Conservation (phyloP, 2,113 vertebrate genomes). For the Eretmochelys imbricata region DNA sequence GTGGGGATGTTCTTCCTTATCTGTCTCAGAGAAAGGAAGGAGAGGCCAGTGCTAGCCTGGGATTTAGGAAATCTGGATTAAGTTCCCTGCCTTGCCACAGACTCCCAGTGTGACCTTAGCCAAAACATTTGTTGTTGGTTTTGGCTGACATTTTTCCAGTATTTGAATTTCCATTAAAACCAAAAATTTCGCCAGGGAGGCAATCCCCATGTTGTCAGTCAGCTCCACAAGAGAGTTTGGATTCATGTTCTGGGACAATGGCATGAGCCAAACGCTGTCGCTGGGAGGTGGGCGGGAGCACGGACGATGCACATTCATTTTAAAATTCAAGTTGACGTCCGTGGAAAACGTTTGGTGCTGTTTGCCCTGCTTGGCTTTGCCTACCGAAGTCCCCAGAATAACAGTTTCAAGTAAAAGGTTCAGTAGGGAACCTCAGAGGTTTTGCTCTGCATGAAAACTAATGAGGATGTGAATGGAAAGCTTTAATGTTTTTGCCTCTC, state of each 20-base stretch:
- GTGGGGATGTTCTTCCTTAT: not conserved
- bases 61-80: not conserved
- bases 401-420: slow-evolving; percentile 40
- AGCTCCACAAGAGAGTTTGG: not conserved
- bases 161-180: not conserved
- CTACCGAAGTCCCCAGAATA: not conserved
- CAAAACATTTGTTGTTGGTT: not conserved
- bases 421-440: slow-evolving; percentile 1
- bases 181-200: not conserved
- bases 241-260: not conserved
- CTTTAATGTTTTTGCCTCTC: slow-evolving; percentile 30
- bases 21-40: not conserved
- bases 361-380: not conserved
- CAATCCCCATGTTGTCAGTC: not conserved
- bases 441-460: slow-evolving; percentile 39
- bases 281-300: not conserved
- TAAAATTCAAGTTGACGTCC: slow-evolving; percentile 42
- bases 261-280: not conserved
- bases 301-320: slow-evolving; percentile 19
- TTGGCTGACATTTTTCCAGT: not conserved
- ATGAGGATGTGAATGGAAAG: slow-evolving; percentile 20
- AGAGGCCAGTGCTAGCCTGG: not conserved
- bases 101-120: not conserved
- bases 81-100: not conserved
- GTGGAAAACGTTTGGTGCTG: slow-evolving; percentile 29